Evolutionary conservation across 2,888 invertebrate species (phyloP).

Genomic region (Zygaena filipendulae): DNA sequence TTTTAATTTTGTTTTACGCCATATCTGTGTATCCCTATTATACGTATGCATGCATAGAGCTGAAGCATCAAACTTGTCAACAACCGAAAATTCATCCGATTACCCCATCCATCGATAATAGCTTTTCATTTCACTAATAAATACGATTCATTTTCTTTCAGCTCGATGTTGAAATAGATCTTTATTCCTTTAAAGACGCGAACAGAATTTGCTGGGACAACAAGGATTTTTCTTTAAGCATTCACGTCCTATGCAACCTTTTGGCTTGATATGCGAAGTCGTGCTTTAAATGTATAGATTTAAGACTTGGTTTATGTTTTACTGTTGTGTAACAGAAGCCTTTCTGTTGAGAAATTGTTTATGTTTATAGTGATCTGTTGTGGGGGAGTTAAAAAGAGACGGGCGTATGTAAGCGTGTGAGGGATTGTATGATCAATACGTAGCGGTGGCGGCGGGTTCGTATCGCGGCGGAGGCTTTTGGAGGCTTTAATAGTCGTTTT

Average conservation of each 20-base stretch:
- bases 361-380: conserved; percentile 66
- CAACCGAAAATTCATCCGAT: conserved; percentile 31
- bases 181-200: conserved; percentile 62
- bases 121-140: too few relatives aligned
- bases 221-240: conserved; percentile 25
- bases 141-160: conserved; percentile 55
- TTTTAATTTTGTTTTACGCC: too few relatives aligned
- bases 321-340: conserved; percentile 22
- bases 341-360: conserved; percentile 39
- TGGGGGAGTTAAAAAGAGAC: conserved; percentile 65
- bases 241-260: conserved; percentile 19
- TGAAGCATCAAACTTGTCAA: conserved; percentile 36
- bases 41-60: too few relatives aligned
- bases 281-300: accelerated
- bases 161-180: conserved; percentile 56
- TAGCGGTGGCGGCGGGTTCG: conserved; percentile 31
- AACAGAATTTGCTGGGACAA: conserved; percentile 62
- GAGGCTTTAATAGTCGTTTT: conserved; percentile 63
- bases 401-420: conserved; percentile 62
- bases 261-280: conserved; percentile 4
- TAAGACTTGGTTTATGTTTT: conserved; percentile 20
- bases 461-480: conserved; percentile 27
- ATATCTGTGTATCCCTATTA: too few relatives aligned
- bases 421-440: conserved; percentile 61
- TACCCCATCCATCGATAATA: conserved; percentile 16